Evolutionary conservation across 2,888 invertebrate species (phyloP).

Genomic region (Eurytoma adleriae): DNA sequence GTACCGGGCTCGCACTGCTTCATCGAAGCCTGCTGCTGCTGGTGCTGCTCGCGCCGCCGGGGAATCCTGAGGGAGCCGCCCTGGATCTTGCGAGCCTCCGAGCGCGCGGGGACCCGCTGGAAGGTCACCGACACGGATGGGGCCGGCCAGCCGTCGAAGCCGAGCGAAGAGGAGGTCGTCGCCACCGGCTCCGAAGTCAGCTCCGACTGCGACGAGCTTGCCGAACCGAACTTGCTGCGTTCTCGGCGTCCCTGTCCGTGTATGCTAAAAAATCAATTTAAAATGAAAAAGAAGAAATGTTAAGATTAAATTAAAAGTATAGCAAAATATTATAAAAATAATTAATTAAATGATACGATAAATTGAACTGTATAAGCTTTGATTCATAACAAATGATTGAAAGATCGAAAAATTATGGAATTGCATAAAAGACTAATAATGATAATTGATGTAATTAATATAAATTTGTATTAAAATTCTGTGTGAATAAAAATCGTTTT

Average conservation of each 20-base stretch:
- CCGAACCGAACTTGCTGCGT: conserved; percentile 22
- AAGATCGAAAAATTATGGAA: too few relatives aligned
- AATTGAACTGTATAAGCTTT: too few relatives aligned
- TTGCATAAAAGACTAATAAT: too few relatives aligned
- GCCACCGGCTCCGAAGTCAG: conserved; percentile 42
- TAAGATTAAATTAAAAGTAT: too few relatives aligned
- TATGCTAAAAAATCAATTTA: conserved; percentile 31
- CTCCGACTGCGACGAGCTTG: conserved; percentile 51
- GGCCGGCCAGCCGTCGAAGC: conserved; percentile 30
- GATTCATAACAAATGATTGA: too few relatives aligned
- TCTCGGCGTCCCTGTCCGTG: conserved; percentile 30
- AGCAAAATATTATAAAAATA: too few relatives aligned
- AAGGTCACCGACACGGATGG: conserved; percentile 16
- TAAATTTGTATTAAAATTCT: too few relatives aligned
- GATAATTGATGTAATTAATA: too few relatives aligned
- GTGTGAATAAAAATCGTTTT: too few relatives aligned
- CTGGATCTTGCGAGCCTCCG: conserved; percentile 55
- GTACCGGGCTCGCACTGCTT: conserved; percentile 45
- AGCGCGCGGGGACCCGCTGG: conserved; percentile 31
- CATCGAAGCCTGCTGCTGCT: conserved; percentile 51
- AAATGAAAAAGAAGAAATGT: too few relatives aligned
- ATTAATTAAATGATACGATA: too few relatives aligned
- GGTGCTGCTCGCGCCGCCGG: conserved; percentile 24
- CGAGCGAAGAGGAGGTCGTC: conserved; percentile 42
- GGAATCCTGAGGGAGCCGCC: conserved; percentile 66